Evolutionary conservation across 2,113 vertebrate species (phyloP), one percentile per base, ranked within the genome.

Genomic region (Agapornis roseicollis): DNA sequence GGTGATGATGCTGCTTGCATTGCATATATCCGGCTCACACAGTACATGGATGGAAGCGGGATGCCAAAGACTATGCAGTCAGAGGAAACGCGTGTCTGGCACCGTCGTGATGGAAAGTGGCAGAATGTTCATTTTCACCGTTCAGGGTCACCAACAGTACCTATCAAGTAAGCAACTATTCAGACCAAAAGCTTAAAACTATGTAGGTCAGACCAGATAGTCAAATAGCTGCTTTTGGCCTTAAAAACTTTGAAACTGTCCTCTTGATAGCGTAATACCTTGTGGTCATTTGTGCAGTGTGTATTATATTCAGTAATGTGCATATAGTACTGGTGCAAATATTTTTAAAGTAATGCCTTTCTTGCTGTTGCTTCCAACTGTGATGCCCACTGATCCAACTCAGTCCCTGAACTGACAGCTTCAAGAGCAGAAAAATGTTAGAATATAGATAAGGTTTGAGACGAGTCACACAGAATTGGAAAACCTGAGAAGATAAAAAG

Each of bases 51-150:
- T 39, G 77, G 97, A 70, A 97, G 96, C 7, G 98, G 98, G 42
- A 98, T 98, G 98, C 99, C 99, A 28, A 99, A 99, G 96, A 99
- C 99, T 19, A 99, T 99, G 99, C 99, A 99, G 98, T 99, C 99
- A 0, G 99, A 99, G 97, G 99, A 99, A 96, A 99, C 99, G 0
- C 98, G 99, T 2, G 99, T 99, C 92, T 99, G 99, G 99, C 99
- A 99, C 95, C 99, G 99, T 84, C 99, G 99, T 4, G 99, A 99
- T 69, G 98, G 98, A 65, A 99, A 99, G 94, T 99, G 99, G 99
- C 99, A 99, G 97, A 99, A 99, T 31, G 98, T 99, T 94, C 99
- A 99, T 96, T 99, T 99, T 97, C 99, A 99, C 91, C 99, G 99
- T 95, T 99, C 99, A 9, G 99, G 99, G 68, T 99, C 99, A 2